Evolutionary conservation across 2,113 vertebrate species (phyloP).

Genomic region (Hyperopisus bebe): DNA sequence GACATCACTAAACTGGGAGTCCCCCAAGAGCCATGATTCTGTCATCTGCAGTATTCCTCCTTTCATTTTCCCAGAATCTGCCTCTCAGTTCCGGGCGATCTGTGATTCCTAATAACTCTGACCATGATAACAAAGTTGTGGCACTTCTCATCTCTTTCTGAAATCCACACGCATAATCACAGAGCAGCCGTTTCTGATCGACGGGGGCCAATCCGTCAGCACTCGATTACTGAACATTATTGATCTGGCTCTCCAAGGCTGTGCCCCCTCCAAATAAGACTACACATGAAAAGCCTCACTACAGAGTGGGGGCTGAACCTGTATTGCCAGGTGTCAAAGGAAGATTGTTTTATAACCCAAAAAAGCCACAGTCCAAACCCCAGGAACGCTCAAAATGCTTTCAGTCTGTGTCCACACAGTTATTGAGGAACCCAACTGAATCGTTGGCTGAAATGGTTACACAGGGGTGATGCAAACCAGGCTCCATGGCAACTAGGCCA

Average conservation of each 20-base stretch:
- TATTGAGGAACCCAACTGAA: neutral
- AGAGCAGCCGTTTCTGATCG: neutral
- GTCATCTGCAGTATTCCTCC: neutral
- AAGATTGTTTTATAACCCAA: neutral
- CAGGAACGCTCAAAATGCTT: neutral
- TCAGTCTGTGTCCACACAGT: neutral
- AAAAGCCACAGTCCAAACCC: neutral
- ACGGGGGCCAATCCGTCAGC: neutral
- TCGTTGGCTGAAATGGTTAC: neutral
- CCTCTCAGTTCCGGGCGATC: neutral
- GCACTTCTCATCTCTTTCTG: neutral
- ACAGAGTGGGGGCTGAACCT: neutral
- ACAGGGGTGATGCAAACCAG: neutral
- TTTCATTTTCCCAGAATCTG: neutral
- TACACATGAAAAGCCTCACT: neutral
- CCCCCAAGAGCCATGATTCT: neutral
- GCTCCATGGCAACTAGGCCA: neutral
- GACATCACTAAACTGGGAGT: neutral
- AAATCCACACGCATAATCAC: neutral
- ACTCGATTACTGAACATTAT: neutral
- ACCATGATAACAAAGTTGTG: neutral
- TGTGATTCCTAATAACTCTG: neutral
- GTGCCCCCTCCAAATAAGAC: neutral
- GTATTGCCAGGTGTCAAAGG: neutral
- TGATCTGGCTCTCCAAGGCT: neutral